phyloP scores from a whole-genome alignment of 2,113 vertebrate genomes.

The Lycocorax pyrrhopterus region DNA sequence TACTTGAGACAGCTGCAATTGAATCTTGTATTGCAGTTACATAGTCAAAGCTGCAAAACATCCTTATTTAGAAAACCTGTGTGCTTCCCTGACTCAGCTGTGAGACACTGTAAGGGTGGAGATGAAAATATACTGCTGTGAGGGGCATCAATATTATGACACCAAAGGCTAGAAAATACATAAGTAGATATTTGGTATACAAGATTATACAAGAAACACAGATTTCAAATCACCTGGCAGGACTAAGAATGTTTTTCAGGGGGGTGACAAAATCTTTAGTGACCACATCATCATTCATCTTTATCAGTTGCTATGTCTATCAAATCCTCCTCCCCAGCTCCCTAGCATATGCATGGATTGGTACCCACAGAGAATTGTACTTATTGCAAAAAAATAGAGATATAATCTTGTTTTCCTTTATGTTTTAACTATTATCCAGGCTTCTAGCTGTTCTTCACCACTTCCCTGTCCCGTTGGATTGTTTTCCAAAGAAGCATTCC shows the following conservation, averaged over 20 bases:
- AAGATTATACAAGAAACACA: not conserved
- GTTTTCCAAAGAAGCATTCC: not conserved
- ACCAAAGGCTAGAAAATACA: not conserved
- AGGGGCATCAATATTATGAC: not conserved
- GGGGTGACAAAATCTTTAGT: rapidly evolving
- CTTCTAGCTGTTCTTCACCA: not conserved
- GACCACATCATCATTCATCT: not conserved
- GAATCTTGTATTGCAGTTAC: not conserved
- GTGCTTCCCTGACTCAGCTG: not conserved
- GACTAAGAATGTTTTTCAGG: not conserved
- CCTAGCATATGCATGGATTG: not conserved
- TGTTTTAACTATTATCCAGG: not conserved
- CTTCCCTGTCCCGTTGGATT: not conserved
- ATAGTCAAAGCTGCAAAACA: not conserved
- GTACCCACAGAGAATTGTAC: not conserved
- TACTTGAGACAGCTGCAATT: not conserved
- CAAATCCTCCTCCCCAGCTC: not conserved
- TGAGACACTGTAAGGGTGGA: not conserved
- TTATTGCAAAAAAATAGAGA: not conserved
- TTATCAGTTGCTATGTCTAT: not conserved
- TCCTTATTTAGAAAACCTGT: not conserved
- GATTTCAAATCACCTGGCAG: not conserved
- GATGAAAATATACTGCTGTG: not conserved
- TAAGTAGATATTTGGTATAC: not conserved
- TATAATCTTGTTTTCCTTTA: not conserved